Conservation (phyloP, 1,140 invertebrate species). For the Asobara japonica region DNA sequence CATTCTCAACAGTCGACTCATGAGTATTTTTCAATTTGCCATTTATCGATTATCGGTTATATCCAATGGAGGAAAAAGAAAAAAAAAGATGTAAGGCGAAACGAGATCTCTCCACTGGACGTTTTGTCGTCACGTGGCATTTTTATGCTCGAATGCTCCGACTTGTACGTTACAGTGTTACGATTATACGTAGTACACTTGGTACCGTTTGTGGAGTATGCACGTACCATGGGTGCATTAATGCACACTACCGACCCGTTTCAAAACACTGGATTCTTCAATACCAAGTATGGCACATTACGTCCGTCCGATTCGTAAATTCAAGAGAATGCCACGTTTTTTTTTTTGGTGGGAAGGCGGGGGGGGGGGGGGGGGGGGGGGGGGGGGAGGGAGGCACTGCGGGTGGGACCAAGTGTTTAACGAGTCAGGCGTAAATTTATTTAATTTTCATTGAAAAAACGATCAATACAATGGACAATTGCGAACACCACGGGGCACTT, state of each 20-base stretch:
- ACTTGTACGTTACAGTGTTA: conserved; percentile 14
- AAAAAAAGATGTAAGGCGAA: background rate
- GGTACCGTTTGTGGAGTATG: conserved; percentile 48
- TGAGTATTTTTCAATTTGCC: conserved; percentile 26
- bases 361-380: too few relatives aligned
- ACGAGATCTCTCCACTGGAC: conserved; percentile 21
- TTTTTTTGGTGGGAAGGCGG: background rate
- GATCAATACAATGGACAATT: background rate
- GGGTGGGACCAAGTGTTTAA: background rate
- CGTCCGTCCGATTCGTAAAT: background rate
- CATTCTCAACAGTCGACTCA: conserved; percentile 7
- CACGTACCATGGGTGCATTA: conserved; percentile 6
- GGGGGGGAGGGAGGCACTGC: too few relatives aligned
- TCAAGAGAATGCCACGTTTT: background rate
- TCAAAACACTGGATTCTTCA: conserved; percentile 27
- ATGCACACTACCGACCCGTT: conserved; percentile 34
- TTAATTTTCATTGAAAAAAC: conserved; percentile 14
- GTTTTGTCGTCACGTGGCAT: conserved; percentile 27
- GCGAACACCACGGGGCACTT: background rate
- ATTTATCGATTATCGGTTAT: conserved; percentile 32
- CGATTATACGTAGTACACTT: conserved; percentile 42
- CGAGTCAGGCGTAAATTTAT: conserved; percentile 6
- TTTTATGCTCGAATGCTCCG: background rate
- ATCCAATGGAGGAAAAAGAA: background rate
- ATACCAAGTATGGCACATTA: background rate